These are phyloP conservation scores for Dryobates pubescens DNA, from an alignment of 2,797 vertebrate genomes.

Conservation along the genomic window DNA sequence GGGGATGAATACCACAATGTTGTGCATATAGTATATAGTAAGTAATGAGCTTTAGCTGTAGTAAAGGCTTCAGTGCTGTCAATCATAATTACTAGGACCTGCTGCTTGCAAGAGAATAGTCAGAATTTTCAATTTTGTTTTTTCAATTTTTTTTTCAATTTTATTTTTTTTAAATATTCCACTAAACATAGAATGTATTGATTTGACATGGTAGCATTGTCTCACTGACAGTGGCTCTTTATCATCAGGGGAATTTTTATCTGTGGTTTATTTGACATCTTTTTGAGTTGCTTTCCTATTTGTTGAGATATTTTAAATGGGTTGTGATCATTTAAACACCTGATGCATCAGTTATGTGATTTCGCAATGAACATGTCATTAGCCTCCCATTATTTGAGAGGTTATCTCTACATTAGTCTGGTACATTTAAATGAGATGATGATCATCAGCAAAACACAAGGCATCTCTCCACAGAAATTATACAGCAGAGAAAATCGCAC, in stretches of 20 bases:
- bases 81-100: background rate
- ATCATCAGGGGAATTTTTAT: background rate
- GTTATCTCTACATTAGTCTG: background rate
- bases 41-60: background rate
- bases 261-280: background rate
- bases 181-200: background rate
- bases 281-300: background rate
- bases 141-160: background rate
- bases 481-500: background rate
- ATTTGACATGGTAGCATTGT: background rate
- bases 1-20: background rate
- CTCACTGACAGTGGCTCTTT: background rate
- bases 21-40: background rate
- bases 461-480: background rate
- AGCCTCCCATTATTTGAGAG: background rate
- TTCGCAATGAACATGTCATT: background rate
- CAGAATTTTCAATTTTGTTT: background rate
- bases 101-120: background rate
- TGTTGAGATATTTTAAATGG: background rate
- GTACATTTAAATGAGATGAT: background rate
- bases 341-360: background rate
- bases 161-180: background rate
- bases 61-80: background rate
- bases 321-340: background rate
- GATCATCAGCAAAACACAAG: background rate